These are phyloP conservation scores for Halcyon malimbica DNA, from an alignment of 2,113 vertebrate species.

Conservation along the genomic window DNA sequence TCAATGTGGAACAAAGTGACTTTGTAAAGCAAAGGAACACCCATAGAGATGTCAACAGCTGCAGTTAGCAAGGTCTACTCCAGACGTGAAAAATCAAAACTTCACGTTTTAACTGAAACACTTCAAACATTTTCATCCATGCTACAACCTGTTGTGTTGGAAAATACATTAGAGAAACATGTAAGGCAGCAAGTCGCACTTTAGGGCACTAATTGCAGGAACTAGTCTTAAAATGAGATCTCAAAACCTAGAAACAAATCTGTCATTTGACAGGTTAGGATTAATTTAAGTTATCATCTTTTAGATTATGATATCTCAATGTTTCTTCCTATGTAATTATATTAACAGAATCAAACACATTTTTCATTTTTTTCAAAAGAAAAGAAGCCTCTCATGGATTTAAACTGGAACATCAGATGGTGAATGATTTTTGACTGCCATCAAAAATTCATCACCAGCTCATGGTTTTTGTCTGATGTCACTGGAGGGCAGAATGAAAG, in stretches of 20 bases:
- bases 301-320: neutral
- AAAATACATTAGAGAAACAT: neutral
- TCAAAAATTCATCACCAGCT: neutral
- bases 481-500: neutral
- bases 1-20: neutral
- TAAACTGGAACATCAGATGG: neutral
- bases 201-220: neutral
- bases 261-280: neutral
- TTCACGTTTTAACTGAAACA: neutral
- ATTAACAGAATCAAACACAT: neutral
- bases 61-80: neutral
- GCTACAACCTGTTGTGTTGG: neutral
- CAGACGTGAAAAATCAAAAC: neutral
- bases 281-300: neutral
- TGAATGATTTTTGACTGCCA: neutral
- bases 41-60: neutral
- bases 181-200: neutral
- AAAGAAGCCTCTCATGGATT: neutral
- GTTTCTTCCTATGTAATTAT: neutral
- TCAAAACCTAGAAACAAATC: neutral
- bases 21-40: neutral
- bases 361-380: neutral
- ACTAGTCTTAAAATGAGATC: neutral
- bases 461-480: neutral
- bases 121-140: neutral